Base-by-base conservation (phyloP, 2,113 vertebrate genomes). In the Chaetura pelagica region DNA sequence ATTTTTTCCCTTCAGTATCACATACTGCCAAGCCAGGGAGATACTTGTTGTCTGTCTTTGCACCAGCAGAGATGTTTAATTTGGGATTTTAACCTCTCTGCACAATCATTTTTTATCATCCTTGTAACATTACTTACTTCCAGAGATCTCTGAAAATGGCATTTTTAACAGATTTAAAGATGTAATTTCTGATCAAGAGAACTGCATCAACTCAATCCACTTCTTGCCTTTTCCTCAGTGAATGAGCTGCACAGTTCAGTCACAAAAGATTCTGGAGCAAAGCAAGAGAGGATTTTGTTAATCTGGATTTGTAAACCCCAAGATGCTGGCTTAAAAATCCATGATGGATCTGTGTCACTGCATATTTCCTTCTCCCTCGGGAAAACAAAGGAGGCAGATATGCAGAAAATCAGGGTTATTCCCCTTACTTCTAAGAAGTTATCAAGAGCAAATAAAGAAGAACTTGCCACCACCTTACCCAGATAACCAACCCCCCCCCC, bases 261-360 rank as follows among this genome's bases (percentile, higher is more conserved):
- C 76, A 82, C 44, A 55, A 84, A 66, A 85, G 64, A 44, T 85
- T 72, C 92, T 73, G 72, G 23, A 83, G 84, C 75, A 90, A 92
- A 81, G 81, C 76, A 44, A 34, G 81, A 87, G 89, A 69, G 62
- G 75, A 95, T 87, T 96, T 88, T 69, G 34, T 94, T 95, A 94
- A 96, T 94, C 88, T 86, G 95, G 94, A 89, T 91, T 91, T 87
- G 66, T 27, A 14, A 91, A 42, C 62, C 72, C 42, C 73, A 69
- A 91, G 55, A 3, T 52, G 66, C 74, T 55, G 81, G 62, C 57
- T 94, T 87, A 93, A 96, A 97, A 94, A 66, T 95, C 54, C 59
- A 20, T 29, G 49, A 59, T 79, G 42, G 89, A 81, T 94, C 69
- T 81, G 42, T 91, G 88, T 83, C 68, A 85, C 42, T 2, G 0